A percentile compares a stretch with the other conserved stretches of the same genome.
Evolutionary conservation across 2,113 vertebrate genomes (phyloP).

Genomic region (Otis tarda): DNA sequence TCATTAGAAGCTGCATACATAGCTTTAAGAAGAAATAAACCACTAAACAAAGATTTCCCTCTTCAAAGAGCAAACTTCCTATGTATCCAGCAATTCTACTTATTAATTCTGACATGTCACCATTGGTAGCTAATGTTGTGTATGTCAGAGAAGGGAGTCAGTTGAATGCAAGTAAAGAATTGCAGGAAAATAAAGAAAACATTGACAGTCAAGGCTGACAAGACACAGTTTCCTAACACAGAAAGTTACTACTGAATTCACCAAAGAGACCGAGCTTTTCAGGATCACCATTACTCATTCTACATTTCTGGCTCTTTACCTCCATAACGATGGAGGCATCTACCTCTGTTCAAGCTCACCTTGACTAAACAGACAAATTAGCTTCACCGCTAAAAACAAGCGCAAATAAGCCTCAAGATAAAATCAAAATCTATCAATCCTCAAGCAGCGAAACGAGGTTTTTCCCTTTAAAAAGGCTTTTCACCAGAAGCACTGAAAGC

Average conservation of each 20-base stretch:
- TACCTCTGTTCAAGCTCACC: background rate
- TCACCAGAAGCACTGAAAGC: background rate
- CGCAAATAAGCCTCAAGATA: rapidly evolving
- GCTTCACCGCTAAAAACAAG: background rate
- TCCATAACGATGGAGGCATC: background rate
- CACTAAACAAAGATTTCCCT: background rate
- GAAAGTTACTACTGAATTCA: background rate
- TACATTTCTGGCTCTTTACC: background rate
- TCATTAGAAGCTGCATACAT: rapidly evolving
- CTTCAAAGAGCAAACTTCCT: background rate
- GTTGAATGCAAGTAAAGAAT: background rate
- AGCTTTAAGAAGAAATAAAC: background rate
- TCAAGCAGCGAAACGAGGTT: rapidly evolving
- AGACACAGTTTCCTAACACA: rapidly evolving
- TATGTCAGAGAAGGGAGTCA: background rate
- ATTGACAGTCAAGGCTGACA: background rate
- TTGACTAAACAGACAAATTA: background rate
- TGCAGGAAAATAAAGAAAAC: background rate
- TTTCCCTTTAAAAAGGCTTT: background rate
- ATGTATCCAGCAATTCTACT: background rate
- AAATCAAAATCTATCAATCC: background rate
- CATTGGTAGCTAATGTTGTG: background rate
- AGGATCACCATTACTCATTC: background rate
- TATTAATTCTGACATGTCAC: background rate
- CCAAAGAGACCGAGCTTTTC: no score